These are phyloP conservation scores for Branchinecta lynchi DNA, from an alignment of 1,140 invertebrate species.

Conservation along the genomic window DNA sequence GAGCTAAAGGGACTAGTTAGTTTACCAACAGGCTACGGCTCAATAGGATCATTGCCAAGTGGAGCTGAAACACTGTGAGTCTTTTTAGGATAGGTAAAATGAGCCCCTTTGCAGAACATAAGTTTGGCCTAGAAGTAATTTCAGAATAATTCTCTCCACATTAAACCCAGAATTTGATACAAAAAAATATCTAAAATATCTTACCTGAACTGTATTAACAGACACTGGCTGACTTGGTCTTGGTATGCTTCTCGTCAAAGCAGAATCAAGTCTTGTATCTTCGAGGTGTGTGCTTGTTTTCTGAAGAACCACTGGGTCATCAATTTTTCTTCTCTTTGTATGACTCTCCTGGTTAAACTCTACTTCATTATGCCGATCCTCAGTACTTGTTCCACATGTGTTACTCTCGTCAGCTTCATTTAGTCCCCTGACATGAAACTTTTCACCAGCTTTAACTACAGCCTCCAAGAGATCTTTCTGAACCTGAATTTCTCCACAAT, in stretches of 20 bases:
- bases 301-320: background rate
- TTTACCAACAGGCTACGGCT: too few species aligned
- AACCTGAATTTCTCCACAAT: conserved; percentile 21
- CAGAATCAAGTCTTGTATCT: background rate
- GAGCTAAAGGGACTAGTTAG: too few species aligned
- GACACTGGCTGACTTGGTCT: background rate
- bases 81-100: too few species aligned
- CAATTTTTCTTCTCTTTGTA: background rate
- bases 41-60: too few species aligned
- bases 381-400: background rate
- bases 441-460: conserved; percentile 3
- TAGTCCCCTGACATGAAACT: background rate
- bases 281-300: background rate
- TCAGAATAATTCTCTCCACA: too few species aligned
- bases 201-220: background rate
- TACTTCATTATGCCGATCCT: background rate
- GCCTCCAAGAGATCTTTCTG: background rate
- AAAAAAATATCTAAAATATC: background rate
- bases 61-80: too few species aligned
- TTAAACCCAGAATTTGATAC: too few species aligned
- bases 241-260: too few species aligned
- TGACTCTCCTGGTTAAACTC: background rate
- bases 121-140: too few species aligned
- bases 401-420: background rate
- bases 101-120: too few species aligned